Evolutionary conservation across 2,888 invertebrate species (phyloP).

Genomic region (Crematogaster levior): DNA sequence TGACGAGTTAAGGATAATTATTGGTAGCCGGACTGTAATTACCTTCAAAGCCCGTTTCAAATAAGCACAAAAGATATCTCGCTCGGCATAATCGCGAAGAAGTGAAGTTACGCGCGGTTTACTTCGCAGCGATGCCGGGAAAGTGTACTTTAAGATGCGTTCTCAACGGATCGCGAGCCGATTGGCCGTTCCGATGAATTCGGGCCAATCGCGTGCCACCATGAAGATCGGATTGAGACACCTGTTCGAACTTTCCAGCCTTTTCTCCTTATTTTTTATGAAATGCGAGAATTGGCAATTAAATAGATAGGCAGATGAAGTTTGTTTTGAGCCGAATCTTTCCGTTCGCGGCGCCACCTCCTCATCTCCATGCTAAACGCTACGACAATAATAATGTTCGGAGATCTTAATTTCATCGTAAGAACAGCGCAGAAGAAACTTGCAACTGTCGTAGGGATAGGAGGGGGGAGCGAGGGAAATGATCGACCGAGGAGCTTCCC

Average conservation of each 20-base stretch:
- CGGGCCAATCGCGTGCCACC: neutral
- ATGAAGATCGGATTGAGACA: neutral
- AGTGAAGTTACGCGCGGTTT: neutral
- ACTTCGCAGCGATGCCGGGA: neutral
- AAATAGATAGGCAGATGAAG: neutral
- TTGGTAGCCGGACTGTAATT: neutral
- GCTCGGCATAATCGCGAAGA: neutral
- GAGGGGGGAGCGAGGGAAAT: neutral
- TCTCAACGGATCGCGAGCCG: neutral
- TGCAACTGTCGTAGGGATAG: too few species aligned
- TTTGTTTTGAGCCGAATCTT: neutral
- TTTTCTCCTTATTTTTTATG: neutral
- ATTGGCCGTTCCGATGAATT: neutral
- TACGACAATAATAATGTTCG: neutral
- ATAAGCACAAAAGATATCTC: neutral
- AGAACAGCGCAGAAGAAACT: constrained; percentile 20
- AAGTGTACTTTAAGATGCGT: constrained; percentile 4
- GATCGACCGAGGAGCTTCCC: constrained; percentile 61
- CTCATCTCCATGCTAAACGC: neutral
- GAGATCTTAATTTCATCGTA: neutral
- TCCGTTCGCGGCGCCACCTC: neutral
- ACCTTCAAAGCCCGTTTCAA: neutral
- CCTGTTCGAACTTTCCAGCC: neutral
- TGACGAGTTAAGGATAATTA: constrained; percentile 25
- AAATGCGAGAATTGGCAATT: neutral